phyloP scores from a whole-genome alignment of 2,797 vertebrate species.

The Dicrostonyx torquatus region DNA sequence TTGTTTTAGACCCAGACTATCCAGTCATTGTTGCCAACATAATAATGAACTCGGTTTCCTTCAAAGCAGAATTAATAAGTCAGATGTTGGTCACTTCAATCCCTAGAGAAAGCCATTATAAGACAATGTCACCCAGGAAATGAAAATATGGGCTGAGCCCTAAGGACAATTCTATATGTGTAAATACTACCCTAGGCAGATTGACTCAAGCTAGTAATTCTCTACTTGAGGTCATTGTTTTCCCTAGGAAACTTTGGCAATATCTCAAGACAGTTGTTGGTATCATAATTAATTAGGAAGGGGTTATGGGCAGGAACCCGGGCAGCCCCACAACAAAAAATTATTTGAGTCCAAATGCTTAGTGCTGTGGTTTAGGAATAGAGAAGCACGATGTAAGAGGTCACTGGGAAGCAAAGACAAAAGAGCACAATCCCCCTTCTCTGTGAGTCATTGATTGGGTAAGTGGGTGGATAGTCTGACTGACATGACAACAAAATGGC shows the following conservation, averaged over 20 bases:
- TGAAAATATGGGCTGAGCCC: not conserved
- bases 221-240: not conserved
- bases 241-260: not conserved
- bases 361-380: not conserved
- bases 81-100: not conserved
- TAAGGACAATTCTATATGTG: not conserved
- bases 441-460: not conserved
- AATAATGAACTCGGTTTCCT: conserved; percentile 24
- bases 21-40: conserved; percentile 33
- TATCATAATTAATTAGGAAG: not conserved
- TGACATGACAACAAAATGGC: not conserved
- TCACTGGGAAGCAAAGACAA: not conserved
- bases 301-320: not conserved
- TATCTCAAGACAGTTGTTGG: not conserved
- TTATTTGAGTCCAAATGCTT: not conserved
- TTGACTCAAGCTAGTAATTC: not conserved
- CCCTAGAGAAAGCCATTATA: conserved; percentile 2
- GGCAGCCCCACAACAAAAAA: not conserved
- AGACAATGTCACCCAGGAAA: not conserved
- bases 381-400: not conserved
- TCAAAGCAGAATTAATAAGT: conserved; percentile 50
- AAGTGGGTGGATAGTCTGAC: not conserved
- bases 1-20: conserved; percentile 20
- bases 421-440: not conserved
- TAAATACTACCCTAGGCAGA: not conserved